These are phyloP conservation scores for Sander vitreus DNA, from an alignment of 2,113 vertebrate genomes.

Conservation along the genomic window DNA sequence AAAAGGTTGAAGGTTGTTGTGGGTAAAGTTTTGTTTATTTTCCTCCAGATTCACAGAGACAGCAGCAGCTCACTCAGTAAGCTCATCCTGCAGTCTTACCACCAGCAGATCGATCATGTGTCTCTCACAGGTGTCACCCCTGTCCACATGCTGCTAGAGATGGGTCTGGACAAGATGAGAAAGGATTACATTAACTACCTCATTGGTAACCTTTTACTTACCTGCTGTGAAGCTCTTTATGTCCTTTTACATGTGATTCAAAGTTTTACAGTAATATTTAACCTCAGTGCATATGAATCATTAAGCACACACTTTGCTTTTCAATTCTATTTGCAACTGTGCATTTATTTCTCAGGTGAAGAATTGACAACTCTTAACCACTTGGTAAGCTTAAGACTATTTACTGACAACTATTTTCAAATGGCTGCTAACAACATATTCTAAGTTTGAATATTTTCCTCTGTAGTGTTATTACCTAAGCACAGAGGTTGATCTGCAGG, in stretches of 20 bases:
- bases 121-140: conserved; percentile 88
- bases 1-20: neutral
- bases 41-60: conserved; percentile 90
- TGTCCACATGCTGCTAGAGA: conserved; percentile 93
- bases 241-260: neutral
- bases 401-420: neutral
- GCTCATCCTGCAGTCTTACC: conserved; percentile 92
- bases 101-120: conserved; percentile 84
- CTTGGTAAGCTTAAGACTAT: conserved; percentile 85
- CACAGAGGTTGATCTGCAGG: conserved; percentile 88
- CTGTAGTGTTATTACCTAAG: conserved; percentile 91
- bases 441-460: conserved; percentile 25
- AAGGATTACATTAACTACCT: conserved; percentile 97
- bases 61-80: conserved; percentile 92
- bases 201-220: conserved; percentile 84
- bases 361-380: conserved; percentile 92
- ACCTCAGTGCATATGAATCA: neutral
- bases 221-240: neutral
- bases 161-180: conserved; percentile 96
- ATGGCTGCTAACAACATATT: neutral
- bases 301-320: neutral
- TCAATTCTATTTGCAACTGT: neutral
- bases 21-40: neutral
- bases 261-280: neutral
- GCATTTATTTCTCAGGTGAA: conserved; percentile 83